Conservation (phyloP, 1,140 invertebrate species). For the Sinonovacula constricta region DNA sequence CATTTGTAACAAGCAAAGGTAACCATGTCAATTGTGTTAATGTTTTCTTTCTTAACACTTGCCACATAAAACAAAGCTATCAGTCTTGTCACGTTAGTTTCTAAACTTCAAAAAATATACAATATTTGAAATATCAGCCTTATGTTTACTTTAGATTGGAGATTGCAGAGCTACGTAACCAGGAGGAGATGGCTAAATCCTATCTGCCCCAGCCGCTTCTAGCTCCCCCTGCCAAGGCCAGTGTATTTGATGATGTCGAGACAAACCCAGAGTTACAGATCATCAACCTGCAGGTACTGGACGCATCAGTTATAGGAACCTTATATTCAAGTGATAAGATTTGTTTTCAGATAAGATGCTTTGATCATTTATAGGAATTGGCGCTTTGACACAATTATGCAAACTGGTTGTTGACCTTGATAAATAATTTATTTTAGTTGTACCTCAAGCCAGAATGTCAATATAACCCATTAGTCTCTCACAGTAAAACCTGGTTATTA, state of each 20-base stretch:
- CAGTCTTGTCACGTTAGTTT: not conserved
- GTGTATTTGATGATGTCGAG: slow-evolving; percentile 2
- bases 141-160: slow-evolving; percentile 26
- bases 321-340: too few relatives aligned
- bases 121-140: not conserved
- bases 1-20: not conserved
- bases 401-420: too few relatives aligned
- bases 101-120: not conserved
- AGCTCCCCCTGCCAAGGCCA: not conserved
- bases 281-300: slow-evolving; percentile 32
- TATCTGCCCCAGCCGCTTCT: slow-evolving; percentile 29
- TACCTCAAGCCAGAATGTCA: too few relatives aligned
- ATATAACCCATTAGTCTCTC: too few relatives aligned
- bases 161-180: slow-evolving; percentile 30
- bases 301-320: too few relatives aligned
- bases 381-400: too few relatives aligned
- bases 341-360: too few relatives aligned
- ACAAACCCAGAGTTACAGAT: slow-evolving; percentile 31
- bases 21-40: not conserved
- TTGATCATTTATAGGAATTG: too few relatives aligned
- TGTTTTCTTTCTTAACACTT: not conserved
- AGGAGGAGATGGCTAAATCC: slow-evolving; percentile 23
- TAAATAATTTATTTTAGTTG: too few relatives aligned
- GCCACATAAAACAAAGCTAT: not conserved
- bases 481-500: too few relatives aligned